Evolutionary conservation across 1,140 invertebrate species (phyloP).

Genomic region (Neotoxoptera formosana): DNA sequence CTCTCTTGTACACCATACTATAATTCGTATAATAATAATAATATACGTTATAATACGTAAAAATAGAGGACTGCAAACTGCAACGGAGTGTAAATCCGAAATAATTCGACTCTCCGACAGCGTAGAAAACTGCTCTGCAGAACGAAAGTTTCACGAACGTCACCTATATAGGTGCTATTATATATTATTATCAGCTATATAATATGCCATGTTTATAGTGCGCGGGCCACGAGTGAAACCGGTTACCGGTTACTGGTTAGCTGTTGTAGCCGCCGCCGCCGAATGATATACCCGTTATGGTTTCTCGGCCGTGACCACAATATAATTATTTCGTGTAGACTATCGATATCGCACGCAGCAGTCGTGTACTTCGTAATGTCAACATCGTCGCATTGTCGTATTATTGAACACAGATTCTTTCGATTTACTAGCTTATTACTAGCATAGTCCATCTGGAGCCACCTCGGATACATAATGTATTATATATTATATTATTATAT

Average conservation of each 20-base stretch:
- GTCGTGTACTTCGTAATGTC: not conserved
- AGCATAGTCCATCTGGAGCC: no score
- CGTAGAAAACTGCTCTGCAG: not conserved
- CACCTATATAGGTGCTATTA: not conserved
- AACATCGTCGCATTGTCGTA: not conserved
- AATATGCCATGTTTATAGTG: not conserved
- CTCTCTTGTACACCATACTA: not conserved
- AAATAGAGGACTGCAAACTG: not conserved
- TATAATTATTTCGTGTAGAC: slow-evolving; percentile 10
- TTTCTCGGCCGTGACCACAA: slow-evolving; percentile 23
- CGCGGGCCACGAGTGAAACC: not conserved
- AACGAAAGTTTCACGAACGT: slow-evolving; percentile 5
- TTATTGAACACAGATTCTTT: not conserved
- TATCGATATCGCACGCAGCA: not conserved
- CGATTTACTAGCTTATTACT: not conserved
- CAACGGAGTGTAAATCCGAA: not conserved
- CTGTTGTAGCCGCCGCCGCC: not conserved
- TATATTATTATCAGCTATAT: not conserved
- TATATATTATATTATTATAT: no score
- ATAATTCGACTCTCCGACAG: not conserved
- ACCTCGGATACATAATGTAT: no score
- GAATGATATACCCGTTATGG: slow-evolving; percentile 19
- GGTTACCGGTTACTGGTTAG: not conserved
- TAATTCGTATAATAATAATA: not conserved
- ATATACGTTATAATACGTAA: not conserved